Conservation (phyloP, 1,140 invertebrate species). For the Scaptomyza montana region DNA sequence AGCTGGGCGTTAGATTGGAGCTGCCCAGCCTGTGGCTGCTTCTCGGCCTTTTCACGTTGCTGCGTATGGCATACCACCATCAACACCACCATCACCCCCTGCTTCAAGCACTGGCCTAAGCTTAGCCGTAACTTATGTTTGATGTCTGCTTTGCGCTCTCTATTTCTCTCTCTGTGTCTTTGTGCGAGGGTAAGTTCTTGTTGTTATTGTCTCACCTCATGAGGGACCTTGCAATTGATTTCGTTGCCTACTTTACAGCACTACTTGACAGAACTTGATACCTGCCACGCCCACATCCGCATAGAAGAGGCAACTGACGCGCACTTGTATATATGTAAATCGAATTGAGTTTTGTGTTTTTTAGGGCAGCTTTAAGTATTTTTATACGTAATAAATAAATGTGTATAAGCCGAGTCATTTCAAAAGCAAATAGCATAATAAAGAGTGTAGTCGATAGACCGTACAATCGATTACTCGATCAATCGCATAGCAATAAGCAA, state of each 20-base stretch:
- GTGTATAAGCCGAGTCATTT: slow-evolving; percentile 33
- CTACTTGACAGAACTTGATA: slow-evolving; percentile 2
- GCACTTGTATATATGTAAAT: slow-evolving; percentile 74
- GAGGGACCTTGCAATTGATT: slow-evolving; percentile 46
- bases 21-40: slow-evolving; percentile 64
- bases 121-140: slow-evolving; percentile 68
- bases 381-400: slow-evolving; percentile 77
- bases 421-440: slow-evolving; percentile 2
- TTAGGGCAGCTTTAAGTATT: slow-evolving; percentile 78
- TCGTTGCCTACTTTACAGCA: slow-evolving; percentile 53
- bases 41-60: slow-evolving; percentile 49
- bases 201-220: neutral
- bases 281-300: slow-evolving; percentile 25
- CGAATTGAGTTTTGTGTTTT: slow-evolving; percentile 53
- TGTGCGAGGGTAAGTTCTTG: slow-evolving; percentile 33
- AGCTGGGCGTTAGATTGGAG: slow-evolving; percentile 64
- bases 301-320: slow-evolving; percentile 35
- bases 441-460: slow-evolving; percentile 30
- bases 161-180: neutral
- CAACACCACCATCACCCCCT: slow-evolving; percentile 3
- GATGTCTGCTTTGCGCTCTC: slow-evolving; percentile 56
- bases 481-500: slow-evolving; percentile 39
- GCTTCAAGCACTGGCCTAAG: slow-evolving; percentile 36
- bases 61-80: slow-evolving; percentile 21
- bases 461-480: slow-evolving; percentile 25